Evolutionary conservation across 2,113 vertebrate genomes (phyloP).

Genomic region (Salvelinus alpinus): DNA sequence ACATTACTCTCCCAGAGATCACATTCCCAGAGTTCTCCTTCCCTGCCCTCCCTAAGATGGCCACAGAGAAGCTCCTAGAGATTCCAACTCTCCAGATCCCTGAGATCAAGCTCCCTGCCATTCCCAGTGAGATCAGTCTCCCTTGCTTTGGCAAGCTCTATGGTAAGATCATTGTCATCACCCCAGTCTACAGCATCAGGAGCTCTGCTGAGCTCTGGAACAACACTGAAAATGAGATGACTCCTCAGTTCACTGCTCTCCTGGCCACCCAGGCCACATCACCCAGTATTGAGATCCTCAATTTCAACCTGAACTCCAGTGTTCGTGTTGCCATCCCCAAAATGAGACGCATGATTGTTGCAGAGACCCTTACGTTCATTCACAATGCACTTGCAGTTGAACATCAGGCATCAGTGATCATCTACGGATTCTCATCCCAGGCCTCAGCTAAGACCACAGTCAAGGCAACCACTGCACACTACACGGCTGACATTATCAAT

Average conservation of each 20-base stretch:
- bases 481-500: conserved; percentile 73
- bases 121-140: conserved; percentile 73
- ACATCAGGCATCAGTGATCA: conserved; percentile 73
- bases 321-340: conserved; percentile 74
- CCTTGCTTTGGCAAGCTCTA: conserved; percentile 86
- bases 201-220: conserved; percentile 79
- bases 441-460: conserved; percentile 76
- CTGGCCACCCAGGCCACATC: conserved; percentile 76
- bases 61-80: conserved; percentile 71
- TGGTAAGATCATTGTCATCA: conserved; percentile 76
- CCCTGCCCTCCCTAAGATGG: conserved; percentile 77
- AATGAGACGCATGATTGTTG: conserved; percentile 73
- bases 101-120: conserved; percentile 77
- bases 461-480: conserved; percentile 70
- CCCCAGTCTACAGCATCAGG: conserved; percentile 80
- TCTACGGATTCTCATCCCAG: conserved; percentile 70
- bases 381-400: conserved; percentile 74
- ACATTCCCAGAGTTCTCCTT: conserved; percentile 76
- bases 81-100: conserved; percentile 74
- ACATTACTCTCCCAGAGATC: conserved; percentile 71
- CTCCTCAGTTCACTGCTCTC: conserved; percentile 74
- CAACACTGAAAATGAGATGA: conserved; percentile 64
- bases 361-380: conserved; percentile 78
- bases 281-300: conserved; percentile 71
- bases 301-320: conserved; percentile 79